phyloP scores from a whole-genome alignment of 2,888 invertebrate species.

The Ecliptopera silaceata region DNA sequence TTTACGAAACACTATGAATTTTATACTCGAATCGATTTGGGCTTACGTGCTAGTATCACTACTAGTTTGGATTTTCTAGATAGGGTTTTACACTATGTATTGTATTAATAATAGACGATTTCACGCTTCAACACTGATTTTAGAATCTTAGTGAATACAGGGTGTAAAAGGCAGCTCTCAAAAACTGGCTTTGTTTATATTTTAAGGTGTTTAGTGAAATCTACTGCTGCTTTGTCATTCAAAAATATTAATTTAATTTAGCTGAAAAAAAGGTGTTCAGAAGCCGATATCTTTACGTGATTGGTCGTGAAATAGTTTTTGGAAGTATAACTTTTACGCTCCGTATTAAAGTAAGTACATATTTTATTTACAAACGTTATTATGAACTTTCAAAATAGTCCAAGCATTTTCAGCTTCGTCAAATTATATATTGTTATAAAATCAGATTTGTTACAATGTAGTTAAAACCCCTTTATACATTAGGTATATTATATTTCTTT shows the following conservation, averaged over 20 bases:
- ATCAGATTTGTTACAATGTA: constrained; percentile 21
- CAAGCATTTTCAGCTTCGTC: constrained; percentile 20
- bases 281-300: no score
- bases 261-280: no score
- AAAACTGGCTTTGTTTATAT: not conserved
- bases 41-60: not conserved
- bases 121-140: not conserved
- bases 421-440: constrained; percentile 18
- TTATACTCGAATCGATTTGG: constrained; percentile 10
- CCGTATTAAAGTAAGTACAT: not conserved
- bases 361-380: not conserved
- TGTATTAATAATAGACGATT: not conserved
- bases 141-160: not conserved
- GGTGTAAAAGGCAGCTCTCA: not conserved
- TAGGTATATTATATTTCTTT: constrained; percentile 27
- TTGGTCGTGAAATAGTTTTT: not conserved
- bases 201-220: no score
- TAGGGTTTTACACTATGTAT: not conserved
- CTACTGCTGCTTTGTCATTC: no score
- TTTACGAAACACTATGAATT: constrained; percentile 18
- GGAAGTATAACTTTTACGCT: not conserved
- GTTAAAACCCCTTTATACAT: constrained; percentile 23
- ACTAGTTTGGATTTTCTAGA: not conserved
- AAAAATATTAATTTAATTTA: no score
- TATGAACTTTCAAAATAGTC: constrained; percentile 2